These are phyloP conservation scores for Gorsachius goisagi DNA, from an alignment of 2,113 vertebrate genomes.

Conservation along the genomic window DNA sequence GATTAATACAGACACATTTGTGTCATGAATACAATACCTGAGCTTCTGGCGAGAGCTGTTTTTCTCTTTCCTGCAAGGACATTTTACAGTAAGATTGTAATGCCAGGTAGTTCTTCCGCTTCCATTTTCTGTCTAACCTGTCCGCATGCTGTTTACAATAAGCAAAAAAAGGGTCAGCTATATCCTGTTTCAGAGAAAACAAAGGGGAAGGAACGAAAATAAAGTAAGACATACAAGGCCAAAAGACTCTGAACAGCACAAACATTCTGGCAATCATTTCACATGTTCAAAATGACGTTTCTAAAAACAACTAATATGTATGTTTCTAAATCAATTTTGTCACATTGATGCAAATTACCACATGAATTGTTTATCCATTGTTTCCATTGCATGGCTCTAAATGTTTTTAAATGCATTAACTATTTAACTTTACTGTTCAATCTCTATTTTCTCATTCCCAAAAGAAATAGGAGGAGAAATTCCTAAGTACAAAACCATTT, in stretches of 20 bases:
- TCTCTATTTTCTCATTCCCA: background rate
- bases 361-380: background rate
- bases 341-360: background rate
- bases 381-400: background rate
- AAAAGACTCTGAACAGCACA: constrained; percentile 8
- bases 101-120: constrained; percentile 98
- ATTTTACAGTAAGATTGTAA: constrained; percentile 99
- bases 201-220: background rate
- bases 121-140: constrained; percentile 99
- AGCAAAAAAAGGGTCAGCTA: constrained; percentile 99
- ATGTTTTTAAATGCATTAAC: background rate
- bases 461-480: background rate
- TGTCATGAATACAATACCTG: constrained; percentile 78
- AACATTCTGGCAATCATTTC: background rate
- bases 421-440: background rate
- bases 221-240: background rate
- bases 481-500: background rate
- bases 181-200: constrained; percentile 82
- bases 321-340: background rate
- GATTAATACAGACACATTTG: background rate
- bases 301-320: background rate
- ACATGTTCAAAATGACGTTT: background rate
- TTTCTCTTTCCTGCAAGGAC: constrained; percentile 95
- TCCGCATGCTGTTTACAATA: constrained; percentile 99
- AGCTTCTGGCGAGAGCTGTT: constrained; percentile 92